Conservation (phyloP, 2,113 vertebrate species). For the Mormyrus iriodes region DNA sequence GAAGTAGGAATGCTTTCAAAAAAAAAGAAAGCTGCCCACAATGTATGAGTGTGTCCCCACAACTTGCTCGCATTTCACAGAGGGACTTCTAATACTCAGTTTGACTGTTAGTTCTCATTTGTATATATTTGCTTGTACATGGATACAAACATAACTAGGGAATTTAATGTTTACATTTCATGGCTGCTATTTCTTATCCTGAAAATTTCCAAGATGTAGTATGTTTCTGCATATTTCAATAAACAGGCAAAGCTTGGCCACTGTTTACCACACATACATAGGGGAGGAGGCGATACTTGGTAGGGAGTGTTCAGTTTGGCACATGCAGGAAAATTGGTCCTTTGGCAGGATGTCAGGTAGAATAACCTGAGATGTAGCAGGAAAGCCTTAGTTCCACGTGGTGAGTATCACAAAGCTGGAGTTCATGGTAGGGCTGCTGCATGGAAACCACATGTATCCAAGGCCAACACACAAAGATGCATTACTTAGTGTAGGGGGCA, state of each 20-base stretch:
- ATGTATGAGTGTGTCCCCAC: not conserved
- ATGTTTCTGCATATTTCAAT: not conserved
- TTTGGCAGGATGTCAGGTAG: not conserved
- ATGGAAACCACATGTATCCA: not conserved
- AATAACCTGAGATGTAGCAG: not conserved
- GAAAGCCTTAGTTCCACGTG: not conserved
- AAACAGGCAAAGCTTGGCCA: not conserved
- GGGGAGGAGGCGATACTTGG: not conserved
- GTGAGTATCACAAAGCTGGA: not conserved
- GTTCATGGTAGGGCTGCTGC: not conserved
- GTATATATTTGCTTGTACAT: not conserved
- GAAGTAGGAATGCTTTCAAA: not conserved
- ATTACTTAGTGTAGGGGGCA: not conserved
- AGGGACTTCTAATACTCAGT: not conserved
- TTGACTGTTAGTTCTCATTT: not conserved
- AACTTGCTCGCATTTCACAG: not conserved
- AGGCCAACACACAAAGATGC: not conserved
- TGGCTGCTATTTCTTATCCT: not conserved
- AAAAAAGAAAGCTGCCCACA: not conserved
- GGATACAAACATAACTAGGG: not conserved
- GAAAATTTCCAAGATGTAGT: not conserved
- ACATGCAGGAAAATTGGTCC: not conserved
- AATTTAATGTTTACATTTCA: constrained; percentile 10
- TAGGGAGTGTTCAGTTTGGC: constrained; percentile 6
- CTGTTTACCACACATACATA: not conserved